These are phyloP conservation scores for Aelia acuminata DNA, from an alignment of 2,888 invertebrate species.

Conservation along the genomic window DNA sequence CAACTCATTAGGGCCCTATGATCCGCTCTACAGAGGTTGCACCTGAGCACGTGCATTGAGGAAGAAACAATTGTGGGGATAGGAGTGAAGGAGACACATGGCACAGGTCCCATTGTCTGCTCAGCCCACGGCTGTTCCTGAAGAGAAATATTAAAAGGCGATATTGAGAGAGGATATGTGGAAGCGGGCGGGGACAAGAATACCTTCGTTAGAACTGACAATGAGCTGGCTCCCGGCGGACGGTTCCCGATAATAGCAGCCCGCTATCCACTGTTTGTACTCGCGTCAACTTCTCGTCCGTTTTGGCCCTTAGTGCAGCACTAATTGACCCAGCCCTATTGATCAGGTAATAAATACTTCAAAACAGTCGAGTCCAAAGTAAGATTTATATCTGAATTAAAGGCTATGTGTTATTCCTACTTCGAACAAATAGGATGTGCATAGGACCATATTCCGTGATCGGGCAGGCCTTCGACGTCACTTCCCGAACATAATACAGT, in stretches of 20 bases:
- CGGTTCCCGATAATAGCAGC: not conserved
- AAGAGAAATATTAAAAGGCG: conserved; percentile 10
- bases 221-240: not conserved
- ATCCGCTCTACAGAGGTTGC: not conserved
- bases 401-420: not conserved
- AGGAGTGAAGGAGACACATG: conserved; percentile 20
- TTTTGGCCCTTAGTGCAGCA: not conserved
- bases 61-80: not conserved
- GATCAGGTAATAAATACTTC: not conserved
- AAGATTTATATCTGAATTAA: not conserved
- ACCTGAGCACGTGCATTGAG: conserved; percentile 23
- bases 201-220: conserved; percentile 50
- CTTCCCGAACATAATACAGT: too few relatives aligned
- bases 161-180: conserved; percentile 22
- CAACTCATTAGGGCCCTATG: not conserved
- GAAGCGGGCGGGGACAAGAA: conserved; percentile 5
- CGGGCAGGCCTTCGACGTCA: too few relatives aligned
- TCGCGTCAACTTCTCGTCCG: not conserved
- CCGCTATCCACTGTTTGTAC: not conserved
- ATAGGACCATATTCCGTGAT: too few relatives aligned
- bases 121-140: not conserved
- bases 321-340: not conserved
- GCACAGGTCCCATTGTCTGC: conserved; percentile 8
- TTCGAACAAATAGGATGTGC: too few relatives aligned
- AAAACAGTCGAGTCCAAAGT: not conserved